Base-by-base conservation (phyloP, 2,888 invertebrate genomes). In the Syrphus vitripennis region DNA sequence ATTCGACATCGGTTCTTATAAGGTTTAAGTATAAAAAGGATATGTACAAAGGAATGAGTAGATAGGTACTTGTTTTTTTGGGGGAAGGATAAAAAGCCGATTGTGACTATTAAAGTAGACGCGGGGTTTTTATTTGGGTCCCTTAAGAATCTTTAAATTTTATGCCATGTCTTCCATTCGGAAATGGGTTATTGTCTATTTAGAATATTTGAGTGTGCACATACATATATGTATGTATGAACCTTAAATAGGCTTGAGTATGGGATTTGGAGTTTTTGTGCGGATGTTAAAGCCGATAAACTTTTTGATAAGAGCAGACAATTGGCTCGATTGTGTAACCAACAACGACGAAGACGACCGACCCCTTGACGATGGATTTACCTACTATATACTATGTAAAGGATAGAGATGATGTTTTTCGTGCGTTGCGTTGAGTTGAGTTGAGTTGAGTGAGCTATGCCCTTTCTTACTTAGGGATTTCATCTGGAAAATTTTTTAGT, bases 171-270 rank as follows among this genome's bases (percentile, higher is more conserved):
- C 70, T 65, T 65, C 71, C 19, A 55, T 31, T 67, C 19, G 70
- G 57, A 82, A 82, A 65, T 71, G 55, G 70, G 70, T 65, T 71
- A 82, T 65, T 77, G 71, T 65, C 76, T 48, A 71, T 48, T 76
- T 57, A 77, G 65, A 77, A 65, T 77, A 55, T 50, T 71, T 42
- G 31, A 50, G 40, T 70, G 19, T 16, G n/a, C 21, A 65, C 16
- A 57, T 14, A 53, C 26, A 26, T n/a, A 53, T 3, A 53, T 2
- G n/a, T 53, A 24, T 31, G 19, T 45, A 45, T 42, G 45, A 45
- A 55, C 37, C 24, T 59, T 34, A 21, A 50, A 53, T 50, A 31
- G 16, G 34, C 12, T 45, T 10, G 16, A 50, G 50, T 14, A 19
- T 29, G 16, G 29, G 37, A 57, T 31, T 31, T 5, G 19, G 55